Evolutionary conservation across 2,888 invertebrate species (phyloP).

Genomic region (Eilema depressum): DNA sequence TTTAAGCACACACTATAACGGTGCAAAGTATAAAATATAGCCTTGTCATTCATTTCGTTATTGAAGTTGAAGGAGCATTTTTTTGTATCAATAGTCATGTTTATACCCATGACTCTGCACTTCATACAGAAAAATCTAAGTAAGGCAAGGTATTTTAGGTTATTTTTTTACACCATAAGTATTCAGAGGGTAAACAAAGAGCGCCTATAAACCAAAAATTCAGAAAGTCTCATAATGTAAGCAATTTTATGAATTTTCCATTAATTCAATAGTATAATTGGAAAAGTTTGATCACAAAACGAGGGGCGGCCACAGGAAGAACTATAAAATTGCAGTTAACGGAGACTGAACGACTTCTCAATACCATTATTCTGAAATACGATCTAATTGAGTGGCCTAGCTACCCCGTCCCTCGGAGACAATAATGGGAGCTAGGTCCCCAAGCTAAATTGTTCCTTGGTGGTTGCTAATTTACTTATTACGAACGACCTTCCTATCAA

Average conservation of each 20-base stretch:
- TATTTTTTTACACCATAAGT: conserved; percentile 27
- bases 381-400: conserved; percentile 66
- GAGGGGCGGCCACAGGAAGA: conserved; percentile 62
- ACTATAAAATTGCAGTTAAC: conserved; percentile 79
- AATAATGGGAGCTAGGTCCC: conserved; percentile 47
- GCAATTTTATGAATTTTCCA: conserved; percentile 68
- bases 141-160: too few relatives aligned
- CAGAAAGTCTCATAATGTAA: conserved; percentile 56
- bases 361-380: conserved; percentile 74
- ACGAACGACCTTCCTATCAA: conserved; percentile 45
- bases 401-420: conserved; percentile 47
- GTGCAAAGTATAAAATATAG: too few relatives aligned
- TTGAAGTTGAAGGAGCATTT: not conserved
- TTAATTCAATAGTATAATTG: conserved; percentile 72
- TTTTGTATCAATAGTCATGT: too few relatives aligned
- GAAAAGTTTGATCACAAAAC: conserved; percentile 69
- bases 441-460: conserved; percentile 39
- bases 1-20: too few relatives aligned
- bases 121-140: too few relatives aligned
- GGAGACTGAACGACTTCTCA: conserved; percentile 68
- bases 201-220: conserved; percentile 48
- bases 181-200: conserved; percentile 43
- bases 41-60: not conserved
- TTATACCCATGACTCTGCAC: too few relatives aligned
- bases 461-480: conserved; percentile 56